These are phyloP conservation scores for Petaurus breviceps DNA, from an alignment of 2,113 vertebrate species.

Conservation along the genomic window DNA sequence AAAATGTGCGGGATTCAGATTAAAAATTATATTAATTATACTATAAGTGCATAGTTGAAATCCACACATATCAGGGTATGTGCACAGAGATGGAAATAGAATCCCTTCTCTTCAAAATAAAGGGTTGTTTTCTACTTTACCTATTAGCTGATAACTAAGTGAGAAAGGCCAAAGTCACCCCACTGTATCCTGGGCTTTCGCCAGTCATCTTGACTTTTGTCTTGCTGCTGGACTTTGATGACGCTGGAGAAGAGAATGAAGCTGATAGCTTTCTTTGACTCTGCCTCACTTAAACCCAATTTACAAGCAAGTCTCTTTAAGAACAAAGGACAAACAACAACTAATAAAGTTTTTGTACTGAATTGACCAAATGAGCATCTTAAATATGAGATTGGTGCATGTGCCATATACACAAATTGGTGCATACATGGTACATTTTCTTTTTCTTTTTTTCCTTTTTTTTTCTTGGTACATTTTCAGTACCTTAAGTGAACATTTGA, in stretches of 20 bases:
- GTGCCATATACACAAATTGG: neutral
- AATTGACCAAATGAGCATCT: neutral
- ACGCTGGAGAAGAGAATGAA: neutral
- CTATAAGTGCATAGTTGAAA: neutral
- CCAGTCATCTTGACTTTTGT: neutral
- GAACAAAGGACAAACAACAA: neutral
- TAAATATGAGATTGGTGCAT: neutral
- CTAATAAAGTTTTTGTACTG: neutral
- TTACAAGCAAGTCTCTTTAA: neutral
- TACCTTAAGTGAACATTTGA: neutral
- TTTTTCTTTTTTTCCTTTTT: too few relatives aligned
- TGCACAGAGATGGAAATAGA: neutral
- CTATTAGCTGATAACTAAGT: neutral
- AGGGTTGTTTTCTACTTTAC: neutral
- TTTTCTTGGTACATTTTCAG: neutral
- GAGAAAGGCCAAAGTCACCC: neutral
- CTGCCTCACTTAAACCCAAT: neutral
- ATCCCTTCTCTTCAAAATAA: neutral
- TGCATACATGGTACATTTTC: neutral
- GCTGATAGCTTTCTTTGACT: neutral
- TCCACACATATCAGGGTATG: neutral
- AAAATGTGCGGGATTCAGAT: slow-evolving; percentile 33
- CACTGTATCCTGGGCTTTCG: neutral
- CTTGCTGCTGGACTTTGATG: neutral
- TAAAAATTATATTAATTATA: slow-evolving; percentile 45